phyloP scores from a whole-genome alignment of 2,797 vertebrate species.

The Psittacula echo region DNA sequence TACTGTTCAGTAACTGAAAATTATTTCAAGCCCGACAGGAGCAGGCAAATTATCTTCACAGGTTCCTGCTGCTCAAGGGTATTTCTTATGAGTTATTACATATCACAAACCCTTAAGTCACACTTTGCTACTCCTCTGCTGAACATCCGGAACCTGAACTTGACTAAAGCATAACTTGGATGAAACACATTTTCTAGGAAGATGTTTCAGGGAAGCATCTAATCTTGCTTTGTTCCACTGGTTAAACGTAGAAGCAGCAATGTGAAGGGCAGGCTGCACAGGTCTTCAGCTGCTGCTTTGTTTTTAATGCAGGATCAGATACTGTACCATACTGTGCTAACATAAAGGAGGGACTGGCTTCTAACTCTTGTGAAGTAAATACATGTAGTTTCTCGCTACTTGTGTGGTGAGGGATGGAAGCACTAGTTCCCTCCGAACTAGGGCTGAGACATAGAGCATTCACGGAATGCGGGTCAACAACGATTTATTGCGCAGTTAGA shows the following conservation, averaged over 20 bases:
- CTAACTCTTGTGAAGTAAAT: background rate
- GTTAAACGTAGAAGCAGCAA: background rate
- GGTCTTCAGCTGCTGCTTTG: background rate
- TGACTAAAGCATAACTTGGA: background rate
- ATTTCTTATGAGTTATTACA: background rate
- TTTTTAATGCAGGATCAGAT: background rate
- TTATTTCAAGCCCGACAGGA: background rate
- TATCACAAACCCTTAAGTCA: background rate
- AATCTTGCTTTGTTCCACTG: background rate
- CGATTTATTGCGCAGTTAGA: too few relatives aligned
- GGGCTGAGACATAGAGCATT: too few relatives aligned
- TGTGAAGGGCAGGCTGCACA: fast-evolving
- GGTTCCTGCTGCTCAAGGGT: background rate
- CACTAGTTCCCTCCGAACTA: too few relatives aligned
- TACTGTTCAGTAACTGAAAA: background rate
- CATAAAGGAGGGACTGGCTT: background rate
- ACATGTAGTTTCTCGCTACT: too few relatives aligned
- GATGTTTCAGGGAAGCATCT: background rate
- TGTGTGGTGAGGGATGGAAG: too few relatives aligned
- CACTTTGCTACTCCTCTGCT: background rate
- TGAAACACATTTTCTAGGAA: background rate
- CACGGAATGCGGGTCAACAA: too few relatives aligned
- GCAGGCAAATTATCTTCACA: background rate
- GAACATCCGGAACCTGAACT: fast-evolving
- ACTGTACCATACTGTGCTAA: background rate